Evolutionary conservation across 2,888 invertebrate genomes (phyloP).

Genomic region (Meiosimyza platycephala): DNA sequence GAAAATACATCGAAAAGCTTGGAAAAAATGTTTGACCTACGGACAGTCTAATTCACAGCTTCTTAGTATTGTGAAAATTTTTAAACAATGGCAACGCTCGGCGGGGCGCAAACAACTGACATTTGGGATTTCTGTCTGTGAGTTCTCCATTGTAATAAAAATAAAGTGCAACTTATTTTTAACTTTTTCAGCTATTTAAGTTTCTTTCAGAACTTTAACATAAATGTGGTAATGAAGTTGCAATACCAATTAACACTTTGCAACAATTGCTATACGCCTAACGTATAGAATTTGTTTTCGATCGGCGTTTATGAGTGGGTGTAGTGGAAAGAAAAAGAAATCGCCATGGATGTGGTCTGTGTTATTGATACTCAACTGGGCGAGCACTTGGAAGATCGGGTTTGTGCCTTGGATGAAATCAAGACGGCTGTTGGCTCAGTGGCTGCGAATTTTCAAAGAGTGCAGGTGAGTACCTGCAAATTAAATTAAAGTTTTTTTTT

Average conservation of each 20-base stretch:
- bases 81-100: neutral
- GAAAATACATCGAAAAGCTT: no score
- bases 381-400: slow-evolving; percentile 79
- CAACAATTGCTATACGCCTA: slow-evolving; percentile 18
- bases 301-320: neutral
- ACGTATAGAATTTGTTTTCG: neutral
- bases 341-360: slow-evolving; percentile 86
- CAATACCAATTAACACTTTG: slow-evolving; percentile 22
- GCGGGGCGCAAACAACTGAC: neutral
- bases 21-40: no score
- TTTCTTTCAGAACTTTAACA: neutral
- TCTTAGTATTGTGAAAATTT: neutral
- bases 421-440: slow-evolving; percentile 81
- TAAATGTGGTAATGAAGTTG: slow-evolving; percentile 35
- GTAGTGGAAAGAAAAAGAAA: neutral
- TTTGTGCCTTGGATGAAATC: slow-evolving; percentile 86
- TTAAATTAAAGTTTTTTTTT: neutral
- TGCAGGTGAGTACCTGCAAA: slow-evolving; percentile 73
- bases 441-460: slow-evolving; percentile 84
- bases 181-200: slow-evolving; percentile 26
- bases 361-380: slow-evolving; percentile 82
- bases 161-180: slow-evolving; percentile 23
- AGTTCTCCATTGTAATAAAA: slow-evolving; percentile 7
- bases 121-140: neutral
- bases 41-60: no score